Base-by-base conservation (phyloP, 2,888 invertebrate genomes). In the Parascotia fuliginaria region DNA sequence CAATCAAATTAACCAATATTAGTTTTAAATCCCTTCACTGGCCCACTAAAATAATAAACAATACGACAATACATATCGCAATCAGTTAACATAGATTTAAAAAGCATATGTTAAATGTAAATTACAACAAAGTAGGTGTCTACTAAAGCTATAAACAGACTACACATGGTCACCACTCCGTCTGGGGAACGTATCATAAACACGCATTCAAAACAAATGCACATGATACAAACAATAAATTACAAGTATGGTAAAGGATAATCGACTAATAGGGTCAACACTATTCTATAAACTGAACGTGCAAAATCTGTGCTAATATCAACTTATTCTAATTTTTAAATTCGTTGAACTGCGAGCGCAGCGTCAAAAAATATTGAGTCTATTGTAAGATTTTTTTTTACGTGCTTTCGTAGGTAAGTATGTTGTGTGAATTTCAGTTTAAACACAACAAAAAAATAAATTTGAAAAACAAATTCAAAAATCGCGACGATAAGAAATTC, bases 61-160 rank as follows among this genome's bases (percentile, higher is more conserved):
- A 44, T 24, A 47, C 24, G 67, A 47, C 34, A 27, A 27, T 33
- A 45, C 24, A 31, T 34, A 36, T 46, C 15, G 14, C 42, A 48
- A 60, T 34, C 46, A 38, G 31, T 67, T 62, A 70, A 65, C 68
- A 65, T 47, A 55, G 73, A 77, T 77, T 77, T 49, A 52, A 34
- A n/a, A 5, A 27, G 29, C 67, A 67, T 53, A 34, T 70, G 70
- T 43, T 61, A 19, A 12, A 46, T 42, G 47, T 67, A 61, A 67
- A 70, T 65, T 65, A 47, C 46, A 57, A 62, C 51, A 59, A 57
- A 61, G 54, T 63, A 57, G 56, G 43, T 60, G 29, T 39, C 46
- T 36, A 34, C 38, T 14, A 43, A 42, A 55, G 41, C 49, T 49
- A 57, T 54, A 52, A 61, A 66, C 64, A 57, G 14, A 42, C 40